These are phyloP conservation scores for Triops cancriformis DNA, from an alignment of 1,140 invertebrate species.

Conservation along the genomic window DNA sequence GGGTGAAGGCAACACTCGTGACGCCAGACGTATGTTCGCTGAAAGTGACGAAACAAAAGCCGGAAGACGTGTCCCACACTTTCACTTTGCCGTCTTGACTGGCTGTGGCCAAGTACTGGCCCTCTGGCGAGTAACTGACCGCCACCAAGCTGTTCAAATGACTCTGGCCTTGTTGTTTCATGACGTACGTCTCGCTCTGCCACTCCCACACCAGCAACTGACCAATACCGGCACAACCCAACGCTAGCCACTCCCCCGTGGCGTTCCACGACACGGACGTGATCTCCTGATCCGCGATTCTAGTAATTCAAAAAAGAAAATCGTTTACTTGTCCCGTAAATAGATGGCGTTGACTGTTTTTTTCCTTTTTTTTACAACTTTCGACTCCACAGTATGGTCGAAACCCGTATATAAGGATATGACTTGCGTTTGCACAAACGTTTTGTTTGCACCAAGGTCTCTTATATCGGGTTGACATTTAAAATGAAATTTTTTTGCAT, in stretches of 20 bases:
- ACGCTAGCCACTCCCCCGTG: slow-evolving; percentile 89
- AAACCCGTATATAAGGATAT: too few relatives aligned
- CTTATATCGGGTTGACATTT: too few relatives aligned
- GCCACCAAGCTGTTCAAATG: slow-evolving; percentile 82
- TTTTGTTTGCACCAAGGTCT: too few relatives aligned
- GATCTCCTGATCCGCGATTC: slow-evolving; percentile 70
- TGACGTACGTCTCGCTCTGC: slow-evolving; percentile 96
- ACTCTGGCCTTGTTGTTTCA: slow-evolving; percentile 81
- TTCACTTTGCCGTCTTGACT: slow-evolving; percentile 83
- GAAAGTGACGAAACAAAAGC: slow-evolving; percentile 94
- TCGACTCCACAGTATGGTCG: too few relatives aligned
- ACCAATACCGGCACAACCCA: slow-evolving; percentile 72
- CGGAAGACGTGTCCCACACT: slow-evolving; percentile 80
- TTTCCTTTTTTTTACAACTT: too few relatives aligned
- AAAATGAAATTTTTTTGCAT: background rate
- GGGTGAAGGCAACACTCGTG: slow-evolving; percentile 71
- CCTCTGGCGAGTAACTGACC: slow-evolving; percentile 83
- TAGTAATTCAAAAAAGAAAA: slow-evolving; percentile 36
- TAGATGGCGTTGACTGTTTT: too few relatives aligned
- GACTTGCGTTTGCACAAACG: too few relatives aligned
- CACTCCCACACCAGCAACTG: slow-evolving; percentile 97
- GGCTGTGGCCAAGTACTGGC: slow-evolving; percentile 80
- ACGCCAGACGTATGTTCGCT: slow-evolving; percentile 75
- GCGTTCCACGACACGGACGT: slow-evolving; percentile 70
- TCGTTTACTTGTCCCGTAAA: too few relatives aligned